Evolutionary conservation across 1,140 invertebrate genomes (phyloP).

Genomic region (Drosophila lacertosa): DNA sequence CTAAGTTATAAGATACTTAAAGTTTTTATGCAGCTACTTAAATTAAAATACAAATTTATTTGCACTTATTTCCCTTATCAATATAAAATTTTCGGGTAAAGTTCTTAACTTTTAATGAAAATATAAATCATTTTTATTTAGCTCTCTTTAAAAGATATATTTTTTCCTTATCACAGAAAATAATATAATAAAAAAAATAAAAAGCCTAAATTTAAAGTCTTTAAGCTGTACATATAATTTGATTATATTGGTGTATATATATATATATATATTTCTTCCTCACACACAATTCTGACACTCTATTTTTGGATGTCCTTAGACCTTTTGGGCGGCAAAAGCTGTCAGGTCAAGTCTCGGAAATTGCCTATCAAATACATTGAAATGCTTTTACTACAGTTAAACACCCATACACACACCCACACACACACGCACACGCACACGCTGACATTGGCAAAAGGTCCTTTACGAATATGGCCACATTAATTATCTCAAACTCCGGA

Average conservation of each 20-base stretch:
- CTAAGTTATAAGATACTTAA: no score
- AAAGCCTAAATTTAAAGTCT: no score
- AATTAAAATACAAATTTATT: no score
- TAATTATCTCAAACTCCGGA: conserved; percentile 47
- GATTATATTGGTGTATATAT: background rate
- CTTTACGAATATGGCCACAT: conserved; percentile 42
- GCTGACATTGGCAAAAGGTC: background rate
- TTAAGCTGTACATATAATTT: no score
- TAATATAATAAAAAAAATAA: no score
- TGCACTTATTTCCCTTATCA: no score
- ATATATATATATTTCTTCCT: background rate
- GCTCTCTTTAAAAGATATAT: no score
- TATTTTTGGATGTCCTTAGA: background rate
- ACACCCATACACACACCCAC: background rate
- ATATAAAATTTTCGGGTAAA: no score
- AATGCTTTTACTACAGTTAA: conserved; percentile 11
- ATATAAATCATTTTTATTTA: no score
- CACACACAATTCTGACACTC: background rate
- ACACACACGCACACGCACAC: background rate
- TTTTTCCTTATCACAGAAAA: no score
- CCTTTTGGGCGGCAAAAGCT: background rate
- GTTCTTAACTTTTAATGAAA: no score
- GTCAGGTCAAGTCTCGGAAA: background rate
- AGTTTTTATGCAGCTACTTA: no score
- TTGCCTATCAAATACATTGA: conserved; percentile 7